A percentile compares a stretch with the other conserved stretches of the same genome.
Evolutionary conservation across 2,797 vertebrate genomes (phyloP).

Genomic region (Crenuchus spilurus): DNA sequence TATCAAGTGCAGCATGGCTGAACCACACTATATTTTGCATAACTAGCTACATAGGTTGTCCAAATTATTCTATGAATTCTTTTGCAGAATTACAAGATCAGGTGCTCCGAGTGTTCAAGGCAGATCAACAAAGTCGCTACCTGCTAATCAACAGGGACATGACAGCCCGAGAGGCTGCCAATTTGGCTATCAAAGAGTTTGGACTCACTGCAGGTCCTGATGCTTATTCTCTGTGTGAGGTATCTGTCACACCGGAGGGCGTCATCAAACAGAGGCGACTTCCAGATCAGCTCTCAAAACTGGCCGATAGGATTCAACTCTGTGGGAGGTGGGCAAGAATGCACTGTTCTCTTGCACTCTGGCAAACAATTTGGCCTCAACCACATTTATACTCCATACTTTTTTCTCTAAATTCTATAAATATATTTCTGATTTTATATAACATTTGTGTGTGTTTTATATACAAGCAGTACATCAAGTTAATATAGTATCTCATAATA

Average conservation of each 20-base stretch:
- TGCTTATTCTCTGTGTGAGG: constrained; percentile 93
- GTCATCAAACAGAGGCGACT: constrained; percentile 96
- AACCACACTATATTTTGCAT: not conserved
- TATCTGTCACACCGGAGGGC: constrained; percentile 96
- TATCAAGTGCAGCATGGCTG: constrained; percentile 3
- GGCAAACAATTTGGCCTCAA: not conserved
- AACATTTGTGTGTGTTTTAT: too few relatives aligned
- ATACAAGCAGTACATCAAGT: too few relatives aligned
- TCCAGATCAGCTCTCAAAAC: constrained; percentile 95
- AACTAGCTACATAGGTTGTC: not conserved
- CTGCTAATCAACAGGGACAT: constrained; percentile 99
- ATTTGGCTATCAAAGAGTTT: constrained; percentile 94
- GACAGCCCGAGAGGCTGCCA: constrained; percentile 94
- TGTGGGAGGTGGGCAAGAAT: constrained; percentile 86
- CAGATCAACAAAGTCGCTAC: constrained; percentile 97
- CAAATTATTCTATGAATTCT: not conserved
- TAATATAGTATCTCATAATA: too few relatives aligned
- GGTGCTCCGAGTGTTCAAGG: constrained; percentile 95
- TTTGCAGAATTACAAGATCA: constrained; percentile 93
- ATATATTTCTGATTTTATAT: too few relatives aligned
- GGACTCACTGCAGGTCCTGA: constrained; percentile 89
- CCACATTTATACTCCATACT: too few relatives aligned
- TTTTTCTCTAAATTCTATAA: too few relatives aligned
- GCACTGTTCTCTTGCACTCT: not conserved
- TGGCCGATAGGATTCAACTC: constrained; percentile 95